A percentile compares a stretch with the other conserved stretches of the same genome.
Conservation (phyloP, 1,140 invertebrate genomes). For the Saccostrea glomerata region DNA sequence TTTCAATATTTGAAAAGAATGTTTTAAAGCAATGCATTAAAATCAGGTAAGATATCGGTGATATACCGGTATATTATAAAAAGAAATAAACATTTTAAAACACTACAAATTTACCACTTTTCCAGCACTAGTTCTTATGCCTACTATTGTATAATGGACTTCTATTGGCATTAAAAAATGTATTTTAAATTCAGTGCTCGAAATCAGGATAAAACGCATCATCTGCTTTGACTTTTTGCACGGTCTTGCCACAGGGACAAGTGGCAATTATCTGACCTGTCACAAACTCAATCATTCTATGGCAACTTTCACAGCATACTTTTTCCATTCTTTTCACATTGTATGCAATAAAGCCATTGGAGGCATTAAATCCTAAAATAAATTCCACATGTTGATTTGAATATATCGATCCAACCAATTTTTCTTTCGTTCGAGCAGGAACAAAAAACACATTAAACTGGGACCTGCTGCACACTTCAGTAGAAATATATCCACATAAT, state of each 20-base stretch:
- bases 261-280: background rate
- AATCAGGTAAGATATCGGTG: too few species aligned
- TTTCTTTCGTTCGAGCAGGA: background rate
- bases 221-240: conserved; percentile 3
- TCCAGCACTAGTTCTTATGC: too few species aligned
- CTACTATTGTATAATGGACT: too few species aligned
- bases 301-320: background rate
- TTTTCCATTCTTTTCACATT: background rate
- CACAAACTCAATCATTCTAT: background rate
- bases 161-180: too few species aligned
- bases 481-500: background rate
- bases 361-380: background rate
- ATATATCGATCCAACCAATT: background rate
- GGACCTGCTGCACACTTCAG: background rate
- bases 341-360: background rate
- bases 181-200: too few species aligned
- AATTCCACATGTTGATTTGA: background rate
- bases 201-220: background rate
- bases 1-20: too few species aligned
- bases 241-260: background rate
- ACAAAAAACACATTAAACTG: background rate
- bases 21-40: too few species aligned
- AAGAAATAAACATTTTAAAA: too few species aligned
- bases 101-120: too few species aligned
- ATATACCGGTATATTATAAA: too few species aligned